Evolutionary conservation across 2,113 vertebrate species (phyloP), one percentile per base, ranked within the genome.

Genomic region (Taurulus bubalis): DNA sequence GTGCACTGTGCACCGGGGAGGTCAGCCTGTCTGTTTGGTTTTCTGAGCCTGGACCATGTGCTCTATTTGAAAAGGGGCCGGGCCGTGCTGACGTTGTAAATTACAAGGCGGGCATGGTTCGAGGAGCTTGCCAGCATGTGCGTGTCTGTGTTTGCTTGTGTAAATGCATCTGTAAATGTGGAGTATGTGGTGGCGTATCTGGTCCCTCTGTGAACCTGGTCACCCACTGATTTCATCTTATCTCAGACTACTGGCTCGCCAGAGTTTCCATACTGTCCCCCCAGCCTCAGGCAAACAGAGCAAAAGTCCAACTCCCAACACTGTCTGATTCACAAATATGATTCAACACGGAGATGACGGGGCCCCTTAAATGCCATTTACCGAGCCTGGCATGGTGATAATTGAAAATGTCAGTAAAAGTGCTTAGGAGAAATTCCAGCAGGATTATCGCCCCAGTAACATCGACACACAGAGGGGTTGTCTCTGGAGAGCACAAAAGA

Each of bases 401-500:
- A 94, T 94, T 94, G 92, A 90, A 94, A 94, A 93, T 93, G 93
- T 93, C 92, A 94, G 90, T 93, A 92, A 93, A 94, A 94, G 92
- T 93, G 90, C 92, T 94, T 90, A 90, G 91, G 79, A 93, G 91
- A 94, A 94, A 93, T 94, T 94, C 93, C 92, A 85, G 71, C 76
- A 63, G 92, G 93, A 94, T 94, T 94, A 94, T 94, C 93, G 86
- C 92, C 93, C 92, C 92, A 94, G 93, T 94, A 94, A 94, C 93
- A 93, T 89, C 8, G 92, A 90, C 89, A 94, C 92, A 93, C 92
- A 91, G 86, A 90, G 89, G 80, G 86, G 88, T 92, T 88, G 92
- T 94, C 92, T 92, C 86, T 83, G 82, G 85, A 90, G 87, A 85
- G 74, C 92, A 94, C 90, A 94, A 94, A 92, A 90, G 90, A 89